Percentiles rank a stretch among this genome's conserved stretches.
These are phyloP conservation scores for Patagioenas fasciata DNA, from an alignment of 2,113 vertebrate genomes.

Conservation along the genomic window DNA sequence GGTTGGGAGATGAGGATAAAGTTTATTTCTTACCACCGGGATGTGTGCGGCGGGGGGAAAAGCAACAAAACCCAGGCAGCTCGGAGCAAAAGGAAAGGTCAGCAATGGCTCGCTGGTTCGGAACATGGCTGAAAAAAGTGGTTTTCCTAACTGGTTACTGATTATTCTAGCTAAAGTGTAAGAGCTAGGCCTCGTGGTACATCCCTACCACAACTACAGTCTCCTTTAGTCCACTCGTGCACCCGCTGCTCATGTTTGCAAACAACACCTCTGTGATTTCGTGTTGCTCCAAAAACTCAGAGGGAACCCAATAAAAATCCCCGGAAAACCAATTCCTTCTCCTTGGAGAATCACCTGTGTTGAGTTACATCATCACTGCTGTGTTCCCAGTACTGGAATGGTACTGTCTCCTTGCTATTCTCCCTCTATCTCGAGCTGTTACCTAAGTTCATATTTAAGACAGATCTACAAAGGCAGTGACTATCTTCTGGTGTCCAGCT, in stretches of 20 bases:
- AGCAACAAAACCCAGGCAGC: background rate
- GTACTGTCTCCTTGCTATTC: background rate
- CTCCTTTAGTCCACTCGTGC: background rate
- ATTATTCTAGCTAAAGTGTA: background rate
- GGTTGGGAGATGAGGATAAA: background rate
- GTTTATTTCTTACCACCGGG: background rate
- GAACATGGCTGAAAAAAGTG: background rate
- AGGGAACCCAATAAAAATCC: background rate
- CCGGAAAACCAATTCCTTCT: background rate
- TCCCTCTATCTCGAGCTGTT: background rate
- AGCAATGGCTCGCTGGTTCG: background rate
- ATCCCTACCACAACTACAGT: too few relatives aligned
- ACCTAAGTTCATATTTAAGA: background rate
- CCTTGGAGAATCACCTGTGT: background rate
- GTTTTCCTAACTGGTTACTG: background rate
- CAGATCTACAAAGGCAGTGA: background rate
- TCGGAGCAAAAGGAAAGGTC: background rate
- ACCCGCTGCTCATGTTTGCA: background rate
- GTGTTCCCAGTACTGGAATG: background rate
- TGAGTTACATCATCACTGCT: background rate
- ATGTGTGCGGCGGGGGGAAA: background rate
- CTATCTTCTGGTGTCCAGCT: background rate
- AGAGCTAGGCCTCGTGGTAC: accelerated
- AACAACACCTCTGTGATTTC: background rate
- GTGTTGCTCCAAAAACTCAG: background rate